phyloP scores from a whole-genome alignment of 1,140 invertebrate genomes.

The Drosophila athabasca region DNA sequence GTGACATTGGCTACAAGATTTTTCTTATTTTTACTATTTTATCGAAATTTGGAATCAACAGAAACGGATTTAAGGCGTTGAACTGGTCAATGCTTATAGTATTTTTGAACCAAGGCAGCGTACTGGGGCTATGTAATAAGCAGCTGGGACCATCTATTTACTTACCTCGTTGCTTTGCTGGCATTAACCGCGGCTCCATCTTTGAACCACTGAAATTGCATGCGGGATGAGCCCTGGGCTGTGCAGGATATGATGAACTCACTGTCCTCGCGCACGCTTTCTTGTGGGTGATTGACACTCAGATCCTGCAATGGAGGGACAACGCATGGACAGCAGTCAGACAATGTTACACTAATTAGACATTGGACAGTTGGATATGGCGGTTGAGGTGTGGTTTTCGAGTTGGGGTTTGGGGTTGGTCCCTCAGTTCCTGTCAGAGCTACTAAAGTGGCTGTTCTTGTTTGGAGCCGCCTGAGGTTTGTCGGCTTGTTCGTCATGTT shows the following conservation, averaged over 20 bases:
- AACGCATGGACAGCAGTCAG: slow-evolving; percentile 4
- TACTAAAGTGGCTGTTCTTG: slow-evolving; percentile 6
- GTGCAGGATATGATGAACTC: slow-evolving; percentile 90
- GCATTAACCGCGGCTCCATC: slow-evolving; percentile 90
- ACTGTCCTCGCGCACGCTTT: slow-evolving; percentile 88
- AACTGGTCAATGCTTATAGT: slow-evolving; percentile 9
- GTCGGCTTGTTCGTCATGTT: slow-evolving; percentile 65
- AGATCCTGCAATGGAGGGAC: slow-evolving; percentile 85
- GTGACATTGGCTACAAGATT: slow-evolving; percentile 36
- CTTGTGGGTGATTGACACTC: slow-evolving; percentile 86
- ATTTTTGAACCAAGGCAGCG: neutral
- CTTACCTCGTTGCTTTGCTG: slow-evolving; percentile 88
- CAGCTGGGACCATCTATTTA: slow-evolving; percentile 16
- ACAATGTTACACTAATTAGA: slow-evolving; percentile 74
- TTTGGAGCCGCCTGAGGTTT: slow-evolving; percentile 47
- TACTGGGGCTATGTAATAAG: slow-evolving; percentile 13
- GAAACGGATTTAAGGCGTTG: neutral
- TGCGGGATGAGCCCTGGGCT: slow-evolving; percentile 89
- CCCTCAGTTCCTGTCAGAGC: slow-evolving; percentile 14
- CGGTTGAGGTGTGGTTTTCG: slow-evolving; percentile 3
- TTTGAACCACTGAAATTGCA: slow-evolving; percentile 92
- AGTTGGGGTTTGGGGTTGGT: slow-evolving; percentile 1
- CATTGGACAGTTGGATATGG: slow-evolving; percentile 1
- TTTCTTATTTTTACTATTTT: slow-evolving; percentile 42
- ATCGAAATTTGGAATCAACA: slow-evolving; percentile 39